Base-by-base conservation (phyloP, 2,888 invertebrate genomes). In the Drosophila testacea region DNA sequence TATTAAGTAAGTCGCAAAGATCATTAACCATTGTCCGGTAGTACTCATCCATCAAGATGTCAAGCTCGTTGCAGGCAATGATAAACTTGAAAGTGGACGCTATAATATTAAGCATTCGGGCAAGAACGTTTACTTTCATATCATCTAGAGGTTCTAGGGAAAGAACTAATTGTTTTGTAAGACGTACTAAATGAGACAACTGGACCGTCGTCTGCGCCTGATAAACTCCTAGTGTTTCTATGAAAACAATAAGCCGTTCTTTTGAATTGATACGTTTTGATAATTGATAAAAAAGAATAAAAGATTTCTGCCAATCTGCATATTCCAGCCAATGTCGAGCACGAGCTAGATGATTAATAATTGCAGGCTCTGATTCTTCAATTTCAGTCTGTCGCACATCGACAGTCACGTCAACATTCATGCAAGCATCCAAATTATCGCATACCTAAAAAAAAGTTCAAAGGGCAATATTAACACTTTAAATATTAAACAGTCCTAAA, bases 221-320 rank as follows among this genome's bases (percentile, higher is more conserved):
- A 39, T 78, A 74, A 0, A 41, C 60, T 7, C 9, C 27, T 0
- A 77, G 38, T 4, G 69, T 69, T 3, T 69, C 50, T n/a, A 66
- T 66, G 16, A 71, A 73, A 1, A 55, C 7, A 4, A 69, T 27
- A 0, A 77, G 57, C 2, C 68, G 56, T 9, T 77, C 71, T 7
- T 71, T 78, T 0, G 77, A 38, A 7, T 44, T 52, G 6, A 77
- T 68, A 0, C 9, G 32, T 1, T 34, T 48, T 3, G 69, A 30
- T n/a, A 78, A 11, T n/a, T 71, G 66, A 32, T 52, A 46, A 9
- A 78, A 44, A 6, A 78, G 28, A 1, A 71, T 27, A 34, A 59
- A 71, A 4, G 74, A 60, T 16, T 55, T 64, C 11, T 61, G 50
- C 77, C 77, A 78, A 27, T 78, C 68, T 4, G 73, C 77, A 11